Conservation (phyloP, 1,140 invertebrate species). For the Papilio helenus region DNA sequence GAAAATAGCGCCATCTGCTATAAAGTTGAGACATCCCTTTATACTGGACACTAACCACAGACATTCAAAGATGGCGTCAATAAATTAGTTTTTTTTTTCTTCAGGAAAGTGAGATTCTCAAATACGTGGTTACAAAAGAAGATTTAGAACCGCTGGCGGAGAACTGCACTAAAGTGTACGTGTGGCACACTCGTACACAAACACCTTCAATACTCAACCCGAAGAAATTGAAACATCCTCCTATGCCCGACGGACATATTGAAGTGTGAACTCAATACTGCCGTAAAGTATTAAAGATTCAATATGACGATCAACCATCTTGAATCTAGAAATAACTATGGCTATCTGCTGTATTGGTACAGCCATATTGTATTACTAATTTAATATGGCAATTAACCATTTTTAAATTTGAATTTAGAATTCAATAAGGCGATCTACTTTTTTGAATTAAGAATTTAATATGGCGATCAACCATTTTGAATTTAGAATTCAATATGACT, state of each 20-base stretch:
- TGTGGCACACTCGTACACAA: constrained; percentile 98
- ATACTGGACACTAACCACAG: background rate
- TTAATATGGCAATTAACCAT: background rate
- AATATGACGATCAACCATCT: background rate
- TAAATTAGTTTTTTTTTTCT: constrained; percentile 49
- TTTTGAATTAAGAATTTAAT: background rate
- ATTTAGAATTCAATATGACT: background rate
- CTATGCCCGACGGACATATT: constrained; percentile 86
- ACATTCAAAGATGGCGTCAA: background rate
- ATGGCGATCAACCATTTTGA: background rate
- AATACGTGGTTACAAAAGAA: constrained; percentile 89
- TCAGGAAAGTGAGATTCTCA: constrained; percentile 93
- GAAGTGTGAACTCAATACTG: constrained; percentile 85
- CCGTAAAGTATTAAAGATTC: background rate
- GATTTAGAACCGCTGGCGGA: constrained; percentile 95
- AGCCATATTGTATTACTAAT: background rate
- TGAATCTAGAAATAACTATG: background rate
- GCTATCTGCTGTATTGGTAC: no score
- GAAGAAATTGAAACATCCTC: constrained; percentile 81
- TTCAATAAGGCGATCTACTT: background rate
- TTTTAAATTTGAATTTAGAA: background rate
- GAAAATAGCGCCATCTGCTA: background rate
- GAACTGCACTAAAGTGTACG: constrained; percentile 95
- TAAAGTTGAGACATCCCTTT: background rate
- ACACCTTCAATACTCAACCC: constrained; percentile 89